Conservation (phyloP, 2,888 invertebrate species). For the Cyclophora punctaria region DNA sequence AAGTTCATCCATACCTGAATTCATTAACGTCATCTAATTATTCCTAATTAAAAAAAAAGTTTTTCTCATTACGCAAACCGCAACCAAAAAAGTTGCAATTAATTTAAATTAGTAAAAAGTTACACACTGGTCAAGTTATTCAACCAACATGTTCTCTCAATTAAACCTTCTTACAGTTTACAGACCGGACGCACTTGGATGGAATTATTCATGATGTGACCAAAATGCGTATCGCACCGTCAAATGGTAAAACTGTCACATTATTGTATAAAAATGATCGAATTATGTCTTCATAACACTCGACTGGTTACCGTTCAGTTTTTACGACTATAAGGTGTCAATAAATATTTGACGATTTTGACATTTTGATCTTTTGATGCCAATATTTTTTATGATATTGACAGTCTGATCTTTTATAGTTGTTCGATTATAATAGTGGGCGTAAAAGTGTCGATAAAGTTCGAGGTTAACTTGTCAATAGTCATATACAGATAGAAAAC, state of each 20-base stretch:
- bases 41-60: too few species aligned
- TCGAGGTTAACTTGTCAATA: too few species aligned
- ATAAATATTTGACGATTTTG: too few species aligned
- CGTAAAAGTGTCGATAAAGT: too few species aligned
- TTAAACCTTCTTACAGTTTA: slow-evolving; percentile 49
- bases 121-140: slow-evolving; percentile 52
- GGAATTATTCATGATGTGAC: slow-evolving; percentile 64
- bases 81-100: slow-evolving; percentile 7
- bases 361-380: too few species aligned
- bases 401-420: too few species aligned
- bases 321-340: too few species aligned
- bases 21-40: too few species aligned
- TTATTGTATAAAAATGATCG: slow-evolving; percentile 21
- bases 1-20: too few species aligned
- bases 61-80: slow-evolving; percentile 22
- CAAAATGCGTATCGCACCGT: slow-evolving; percentile 37
- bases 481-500: too few species aligned
- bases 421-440: too few species aligned
- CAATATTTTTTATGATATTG: too few species aligned
- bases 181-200: slow-evolving; percentile 46
- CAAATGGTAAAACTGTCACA: slow-evolving; percentile 38
- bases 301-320: not conserved
- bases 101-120: slow-evolving; percentile 44
- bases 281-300: slow-evolving; percentile 17
- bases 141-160: slow-evolving; percentile 62